Percentiles rank a stretch among this genome's conserved stretches.
These are phyloP conservation scores for Anguilla anguilla DNA, from an alignment of 2,797 vertebrate genomes.

Conservation along the genomic window DNA sequence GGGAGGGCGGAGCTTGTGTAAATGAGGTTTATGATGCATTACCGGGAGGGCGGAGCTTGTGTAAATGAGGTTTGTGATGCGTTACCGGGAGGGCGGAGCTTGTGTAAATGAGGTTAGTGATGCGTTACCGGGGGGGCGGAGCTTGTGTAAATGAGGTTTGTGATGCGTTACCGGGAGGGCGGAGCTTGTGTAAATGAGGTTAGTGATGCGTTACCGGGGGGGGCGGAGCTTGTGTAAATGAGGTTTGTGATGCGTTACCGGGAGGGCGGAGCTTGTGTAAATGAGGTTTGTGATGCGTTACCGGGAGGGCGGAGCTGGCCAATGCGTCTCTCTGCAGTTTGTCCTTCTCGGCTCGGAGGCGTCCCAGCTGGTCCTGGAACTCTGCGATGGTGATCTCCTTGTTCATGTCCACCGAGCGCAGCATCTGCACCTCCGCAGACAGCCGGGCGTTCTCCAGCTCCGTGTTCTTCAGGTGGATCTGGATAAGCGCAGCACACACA, in stretches of 20 bases:
- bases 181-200: too few species aligned
- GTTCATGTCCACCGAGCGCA: conserved; percentile 92
- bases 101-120: neutral
- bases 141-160: neutral
- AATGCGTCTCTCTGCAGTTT: conserved; percentile 81
- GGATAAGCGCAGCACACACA: conserved; percentile 23
- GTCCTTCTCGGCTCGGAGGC: conserved; percentile 84
- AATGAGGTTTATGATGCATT: neutral
- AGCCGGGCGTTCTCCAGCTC: conserved; percentile 97
- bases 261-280: neutral
- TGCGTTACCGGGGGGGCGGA: neutral
- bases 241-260: neutral
- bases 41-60: neutral
- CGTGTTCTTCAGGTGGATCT: conserved; percentile 94
- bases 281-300: conserved; percentile 32
- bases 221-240: too few species aligned
- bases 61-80: too few species aligned
- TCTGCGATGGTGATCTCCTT: conserved; percentile 89
- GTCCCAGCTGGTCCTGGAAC: conserved; percentile 90
- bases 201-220: too few species aligned
- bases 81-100: neutral
- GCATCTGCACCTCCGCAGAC: conserved; percentile 90
- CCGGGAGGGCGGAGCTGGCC: conserved; percentile 63
- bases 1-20: too few species aligned
- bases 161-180: neutral